Evolutionary conservation across 2,888 invertebrate genomes (phyloP).

Genomic region (Aporophyla lueneburgensis): DNA sequence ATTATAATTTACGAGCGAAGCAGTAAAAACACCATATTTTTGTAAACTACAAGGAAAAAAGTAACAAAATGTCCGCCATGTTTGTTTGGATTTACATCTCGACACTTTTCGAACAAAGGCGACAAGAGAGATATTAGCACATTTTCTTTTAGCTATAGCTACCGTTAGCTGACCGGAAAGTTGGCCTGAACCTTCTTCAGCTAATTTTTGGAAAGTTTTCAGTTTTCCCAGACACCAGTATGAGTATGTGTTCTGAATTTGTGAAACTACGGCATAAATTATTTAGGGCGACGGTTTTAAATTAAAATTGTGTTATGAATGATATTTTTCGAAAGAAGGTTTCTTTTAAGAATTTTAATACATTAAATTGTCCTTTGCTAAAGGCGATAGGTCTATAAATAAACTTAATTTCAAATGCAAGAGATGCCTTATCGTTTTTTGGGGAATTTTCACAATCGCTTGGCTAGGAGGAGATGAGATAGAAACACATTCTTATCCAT

Average conservation of each 20-base stretch:
- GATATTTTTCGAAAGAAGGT: neutral
- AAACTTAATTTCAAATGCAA: neutral
- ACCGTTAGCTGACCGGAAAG: slow-evolving; percentile 47
- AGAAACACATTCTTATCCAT: neutral
- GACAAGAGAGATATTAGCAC: slow-evolving; percentile 42
- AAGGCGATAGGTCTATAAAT: no score
- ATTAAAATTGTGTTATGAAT: neutral
- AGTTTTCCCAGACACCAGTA: slow-evolving; percentile 32
- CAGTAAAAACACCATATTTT: slow-evolving; percentile 39
- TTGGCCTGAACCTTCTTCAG: slow-evolving; percentile 4
- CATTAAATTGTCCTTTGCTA: neutral
- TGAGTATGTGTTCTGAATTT: slow-evolving; percentile 46
- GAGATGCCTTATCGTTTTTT: neutral
- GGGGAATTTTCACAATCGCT: no score
- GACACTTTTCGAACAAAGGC: slow-evolving; percentile 37
- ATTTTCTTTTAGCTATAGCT: slow-evolving; percentile 35
- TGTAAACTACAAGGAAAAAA: slow-evolving; percentile 60
- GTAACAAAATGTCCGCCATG: slow-evolving; percentile 19
- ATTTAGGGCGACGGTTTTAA: neutral
- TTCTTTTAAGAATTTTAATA: neutral
- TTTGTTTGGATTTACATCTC: slow-evolving; percentile 52
- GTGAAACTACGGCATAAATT: neutral
- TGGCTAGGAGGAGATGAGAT: no score
- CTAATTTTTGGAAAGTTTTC: slow-evolving; percentile 37
- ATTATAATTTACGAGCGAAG: slow-evolving; percentile 55